phyloP scores from a whole-genome alignment of 2,888 invertebrate species.

The Erebia palarica region DNA sequence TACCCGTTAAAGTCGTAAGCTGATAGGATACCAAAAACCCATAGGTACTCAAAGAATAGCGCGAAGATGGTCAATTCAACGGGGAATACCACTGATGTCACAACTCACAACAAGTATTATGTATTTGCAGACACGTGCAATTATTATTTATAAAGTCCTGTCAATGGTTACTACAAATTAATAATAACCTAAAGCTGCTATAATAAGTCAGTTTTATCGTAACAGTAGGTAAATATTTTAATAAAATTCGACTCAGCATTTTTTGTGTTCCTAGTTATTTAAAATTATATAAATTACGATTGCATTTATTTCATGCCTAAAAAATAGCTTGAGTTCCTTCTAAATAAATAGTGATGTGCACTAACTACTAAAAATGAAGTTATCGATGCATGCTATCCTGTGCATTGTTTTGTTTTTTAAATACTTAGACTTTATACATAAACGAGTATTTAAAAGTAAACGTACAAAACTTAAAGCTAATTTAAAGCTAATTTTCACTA shows the following conservation, averaged over 20 bases:
- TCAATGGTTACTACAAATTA: neutral
- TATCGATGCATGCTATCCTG: neutral
- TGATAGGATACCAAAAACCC: neutral
- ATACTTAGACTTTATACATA: too few species aligned
- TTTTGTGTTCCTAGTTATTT: neutral
- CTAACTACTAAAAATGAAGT: neutral
- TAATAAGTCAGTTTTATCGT: neutral
- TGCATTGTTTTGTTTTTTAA: too few species aligned
- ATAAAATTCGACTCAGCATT: neutral
- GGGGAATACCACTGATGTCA: conserved; percentile 39
- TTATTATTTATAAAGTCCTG: neutral
- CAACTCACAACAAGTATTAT: neutral
- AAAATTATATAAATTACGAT: neutral
- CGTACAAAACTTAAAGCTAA: too few species aligned
- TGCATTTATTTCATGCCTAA: neutral
- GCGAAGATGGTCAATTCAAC: conserved; percentile 19
- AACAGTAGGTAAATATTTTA: neutral
- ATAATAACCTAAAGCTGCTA: neutral
- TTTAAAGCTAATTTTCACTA: too few species aligned
- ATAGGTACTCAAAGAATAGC: conserved; percentile 26
- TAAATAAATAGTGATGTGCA: neutral
- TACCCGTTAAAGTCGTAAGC: neutral
- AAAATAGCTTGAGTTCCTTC: neutral
- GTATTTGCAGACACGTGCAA: conserved; percentile 3
- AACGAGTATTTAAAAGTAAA: too few species aligned